Conservation (phyloP, 2,113 vertebrate species). For the Sarotherodon lohbergeri region DNA sequence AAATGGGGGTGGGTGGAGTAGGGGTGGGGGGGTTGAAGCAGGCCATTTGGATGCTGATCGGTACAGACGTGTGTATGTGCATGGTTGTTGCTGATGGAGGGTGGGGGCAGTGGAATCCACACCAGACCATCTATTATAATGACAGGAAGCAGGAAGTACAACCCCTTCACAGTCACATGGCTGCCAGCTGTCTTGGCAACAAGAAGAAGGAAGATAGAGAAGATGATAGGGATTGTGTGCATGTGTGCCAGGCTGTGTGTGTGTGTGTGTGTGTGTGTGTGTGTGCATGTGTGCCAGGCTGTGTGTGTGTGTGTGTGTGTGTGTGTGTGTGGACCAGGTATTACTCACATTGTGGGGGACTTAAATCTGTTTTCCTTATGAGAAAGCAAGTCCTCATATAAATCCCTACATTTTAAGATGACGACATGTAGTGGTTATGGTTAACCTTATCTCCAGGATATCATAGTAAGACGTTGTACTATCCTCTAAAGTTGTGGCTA, state of each 20-base stretch:
- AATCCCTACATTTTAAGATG: neutral
- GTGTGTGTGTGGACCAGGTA: neutral
- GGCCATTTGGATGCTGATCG: constrained; percentile 33
- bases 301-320: neutral
- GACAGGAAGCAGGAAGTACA: constrained; percentile 92
- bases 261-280: neutral
- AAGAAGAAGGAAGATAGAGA: constrained; percentile 27
- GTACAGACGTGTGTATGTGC: constrained; percentile 33
- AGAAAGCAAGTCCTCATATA: neutral
- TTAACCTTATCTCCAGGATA: neutral
- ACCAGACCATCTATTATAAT: constrained; percentile 69
- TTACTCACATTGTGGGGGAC: neutral
- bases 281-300: neutral
- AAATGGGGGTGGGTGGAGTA: constrained; percentile 4
- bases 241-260: neutral
- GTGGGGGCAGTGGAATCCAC: constrained; percentile 39
- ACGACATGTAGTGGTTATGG: neutral
- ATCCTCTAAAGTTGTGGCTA: neutral
- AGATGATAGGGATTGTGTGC: constrained; percentile 16
- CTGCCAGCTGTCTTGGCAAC: constrained; percentile 61
- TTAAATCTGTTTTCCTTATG: neutral
- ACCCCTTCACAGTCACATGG: constrained; percentile 62
- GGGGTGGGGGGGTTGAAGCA: neutral
- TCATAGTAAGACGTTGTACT: neutral
- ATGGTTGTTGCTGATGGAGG: constrained; percentile 3